Evolutionary conservation across 2,113 vertebrate genomes (phyloP), one percentile per base, ranked within the genome.

Genomic region (Tricholaema leucomelas): DNA sequence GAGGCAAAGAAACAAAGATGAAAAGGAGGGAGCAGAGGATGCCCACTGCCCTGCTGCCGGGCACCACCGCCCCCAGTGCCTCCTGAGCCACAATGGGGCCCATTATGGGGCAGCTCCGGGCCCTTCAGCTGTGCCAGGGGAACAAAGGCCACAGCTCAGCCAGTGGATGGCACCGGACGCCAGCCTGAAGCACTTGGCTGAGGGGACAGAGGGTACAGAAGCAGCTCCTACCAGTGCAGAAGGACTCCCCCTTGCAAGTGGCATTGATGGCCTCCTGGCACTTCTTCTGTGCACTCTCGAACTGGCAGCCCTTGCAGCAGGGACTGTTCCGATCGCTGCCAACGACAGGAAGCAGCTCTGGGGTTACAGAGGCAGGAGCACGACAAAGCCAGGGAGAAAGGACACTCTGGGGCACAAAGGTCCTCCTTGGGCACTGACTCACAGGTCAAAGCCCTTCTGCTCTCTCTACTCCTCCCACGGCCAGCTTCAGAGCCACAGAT

Each of bases 191-290:
- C 64, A 1, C 38, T 85, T 33, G 56, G 73, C 85, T 42, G 48
- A 28, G 20, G 30, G 93, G 80, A 86, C 2, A 5, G 9, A 46
- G 15, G 38, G n/a, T 50, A 85, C 61, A 82, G 48, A 55, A 42
- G 15, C 65, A 55, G 3, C 4, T 66, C 97, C 91, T 95, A 99
- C 99, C 99, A 96, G 98, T 99, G 97, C 99, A 99, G 31, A 94
- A 98, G 6, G 99, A 99, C 64, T 96, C 98, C 93, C 98, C 98
- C 98, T 99, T 99, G 92, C 99, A 99, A 71, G 98, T 99, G 11
- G 99, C 99, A 55, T 96, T 99, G 85, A 99, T 99, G 74, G 98
- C 97, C 97, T 99, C 99, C 89, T 99, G 99, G 95, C 99, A 99
- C 92, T 97, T 98, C 96, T 97, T 98, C 78, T 98, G 98, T 44